Base-by-base conservation (phyloP, 2,797 vertebrate genomes). In the Paratrypauchen microcephalus region DNA sequence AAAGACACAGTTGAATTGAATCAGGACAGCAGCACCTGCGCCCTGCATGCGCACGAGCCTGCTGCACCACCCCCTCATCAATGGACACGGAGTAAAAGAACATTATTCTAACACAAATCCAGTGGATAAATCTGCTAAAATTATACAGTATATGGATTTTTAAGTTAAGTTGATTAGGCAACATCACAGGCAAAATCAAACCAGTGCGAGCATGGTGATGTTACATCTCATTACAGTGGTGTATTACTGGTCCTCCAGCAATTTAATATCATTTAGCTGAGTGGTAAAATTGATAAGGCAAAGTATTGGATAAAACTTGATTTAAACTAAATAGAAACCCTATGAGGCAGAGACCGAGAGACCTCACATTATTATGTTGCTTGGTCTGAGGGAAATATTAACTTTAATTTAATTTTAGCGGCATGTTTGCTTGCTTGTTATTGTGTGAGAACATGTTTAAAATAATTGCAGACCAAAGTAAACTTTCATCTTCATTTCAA, bases 231-330 rank as follows among this genome's bases (percentile, higher is more conserved):
- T 65, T 65, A 65, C 47, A 55, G 47, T 16, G 18, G 7, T 52
- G 45, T 65, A 65, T 26, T n/a, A 55, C n/a, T 4, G 23, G 48
- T 32, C 50, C 50, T 66, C 26, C 50, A 66, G 50, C 48, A 55
- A 12, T 54, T 54, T 66, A 55, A 54, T 23, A 50, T 66, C n/a
- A 66, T 66, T 65, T 54, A 50, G 19, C 19, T 52, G 48, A 66
- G 50, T 47, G 39, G 39, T 63, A 21, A 23, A 12, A 21, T 6
- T 66, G 39, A 58, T 63, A 48, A 55, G 57, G 48, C 36, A 57
- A 58, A 24, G 6, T 15, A 66, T 65, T 50, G 41, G 26, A 55
- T 21, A 18, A 48, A 69, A 61, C n/a, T 32, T 61, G 59, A 61
- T 61, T 61, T 61, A 61, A 39, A 21, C 19, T 39, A 60, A 60